Conservation (phyloP, 2,888 invertebrate species). For the Galerucella pusilla region DNA sequence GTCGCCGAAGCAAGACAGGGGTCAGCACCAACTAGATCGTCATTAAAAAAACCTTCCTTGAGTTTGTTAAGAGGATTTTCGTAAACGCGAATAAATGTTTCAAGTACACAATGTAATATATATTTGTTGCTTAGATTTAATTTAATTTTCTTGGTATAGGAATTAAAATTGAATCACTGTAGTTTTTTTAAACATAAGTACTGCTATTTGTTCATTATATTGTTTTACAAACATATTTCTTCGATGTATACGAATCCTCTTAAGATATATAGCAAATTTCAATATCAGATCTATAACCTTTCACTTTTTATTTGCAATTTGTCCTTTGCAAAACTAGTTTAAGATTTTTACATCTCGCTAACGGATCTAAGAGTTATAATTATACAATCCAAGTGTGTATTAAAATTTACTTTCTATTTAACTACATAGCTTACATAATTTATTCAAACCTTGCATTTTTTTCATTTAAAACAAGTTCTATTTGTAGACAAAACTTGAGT, state of each 20-base stretch:
- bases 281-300: conserved; percentile 2
- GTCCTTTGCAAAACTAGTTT: conserved; percentile 10
- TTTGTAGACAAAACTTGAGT: no score
- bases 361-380: background rate
- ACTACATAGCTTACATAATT: no score
- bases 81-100: background rate
- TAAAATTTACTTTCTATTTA: no score
- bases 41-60: conserved; percentile 19
- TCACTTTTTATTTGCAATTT: conserved; percentile 18
- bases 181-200: no score
- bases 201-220: no score
- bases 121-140: no score
- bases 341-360: background rate
- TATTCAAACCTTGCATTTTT: background rate
- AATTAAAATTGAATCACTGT: no score
- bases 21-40: conserved; percentile 38
- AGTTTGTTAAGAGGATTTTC: background rate
- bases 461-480: no score
- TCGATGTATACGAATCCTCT: conserved; percentile 1
- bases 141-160: no score
- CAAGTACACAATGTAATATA: background rate
- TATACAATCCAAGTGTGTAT: background rate
- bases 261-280: background rate
- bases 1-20: conserved; percentile 22
- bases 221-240: no score